Base-by-base conservation (phyloP, 2,113 vertebrate species). In the Urocynchramus pylzowi region DNA sequence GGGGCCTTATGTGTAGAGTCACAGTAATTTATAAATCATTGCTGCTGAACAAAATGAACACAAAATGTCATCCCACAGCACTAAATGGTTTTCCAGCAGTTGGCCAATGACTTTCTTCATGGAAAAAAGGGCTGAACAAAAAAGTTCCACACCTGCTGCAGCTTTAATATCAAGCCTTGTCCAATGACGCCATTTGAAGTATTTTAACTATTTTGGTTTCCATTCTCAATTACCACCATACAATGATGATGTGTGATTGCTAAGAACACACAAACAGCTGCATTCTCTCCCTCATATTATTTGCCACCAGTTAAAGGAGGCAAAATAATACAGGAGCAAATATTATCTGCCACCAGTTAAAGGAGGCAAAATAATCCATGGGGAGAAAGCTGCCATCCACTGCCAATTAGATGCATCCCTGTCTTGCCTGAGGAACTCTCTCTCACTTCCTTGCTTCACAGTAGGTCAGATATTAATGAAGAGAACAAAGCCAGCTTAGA, bases 1-100 rank as follows among this genome's bases (percentile, higher is more conserved):
- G 11, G 26, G 20, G 26, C 7, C 57, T 93, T 77, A 67, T 47
- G 37, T 64, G 37, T 65, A 53, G 45, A 89, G 69, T 61, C 57
- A 71, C 41, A 61, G 33, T 75, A 84, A 89, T 95, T 95, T 89
- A 81, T 68, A 89, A 91, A 82, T 84, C 56, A 49, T 74, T 92
- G 41, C 57, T 79, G 39, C 53, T 35, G 63, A 92, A 80, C 39
- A 75, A 76, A 94, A 84, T 59, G 44, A 90, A 71, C 54, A 83
- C 19, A 69, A 85, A 94, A 93, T 83, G 59, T 81, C 85, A 93
- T 80, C 61, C 45, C 67, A 70, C 67, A 53, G 50, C 41, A 67
- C 30, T 78, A 91, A 91, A 74, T 35, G 28, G 26, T 54, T 84
- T 96, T 94, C 70, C 81, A 91, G 77, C 76, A 94, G 64, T 74